Conservation (phyloP, 2,113 vertebrate genomes). For the Felis catus region DNA sequence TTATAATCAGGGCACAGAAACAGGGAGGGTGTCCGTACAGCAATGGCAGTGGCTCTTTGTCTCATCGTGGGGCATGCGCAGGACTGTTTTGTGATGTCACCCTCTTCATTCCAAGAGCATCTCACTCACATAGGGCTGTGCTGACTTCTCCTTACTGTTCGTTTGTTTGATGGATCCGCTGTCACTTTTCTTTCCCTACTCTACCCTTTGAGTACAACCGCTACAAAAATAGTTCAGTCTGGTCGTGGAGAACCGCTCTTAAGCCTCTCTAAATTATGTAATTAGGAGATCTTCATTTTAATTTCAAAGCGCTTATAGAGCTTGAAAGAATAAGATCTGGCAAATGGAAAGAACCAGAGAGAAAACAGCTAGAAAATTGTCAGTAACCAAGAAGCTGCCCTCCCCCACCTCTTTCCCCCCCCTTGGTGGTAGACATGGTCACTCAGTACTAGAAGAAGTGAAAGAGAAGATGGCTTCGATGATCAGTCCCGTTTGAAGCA, state of each 20-base stretch:
- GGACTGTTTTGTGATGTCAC: too few species aligned
- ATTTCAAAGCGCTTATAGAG: not conserved
- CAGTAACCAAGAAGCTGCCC: not conserved
- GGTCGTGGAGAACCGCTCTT: not conserved
- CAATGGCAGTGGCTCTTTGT: accelerated
- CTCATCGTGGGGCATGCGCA: accelerated
- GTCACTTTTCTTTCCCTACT: not conserved
- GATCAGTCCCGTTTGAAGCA: accelerated
- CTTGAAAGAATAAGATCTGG: not conserved
- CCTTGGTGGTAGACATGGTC: too few species aligned
- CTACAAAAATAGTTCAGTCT: not conserved
- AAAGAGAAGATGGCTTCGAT: not conserved
- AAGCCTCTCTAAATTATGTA: not conserved
- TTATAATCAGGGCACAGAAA: too few species aligned
- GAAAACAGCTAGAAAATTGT: not conserved
- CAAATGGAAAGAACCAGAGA: not conserved
- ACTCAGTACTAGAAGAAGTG: not conserved
- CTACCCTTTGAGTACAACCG: not conserved
- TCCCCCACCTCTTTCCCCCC: too few species aligned
- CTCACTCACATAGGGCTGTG: not conserved
- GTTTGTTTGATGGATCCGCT: not conserved
- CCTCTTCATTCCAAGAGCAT: not conserved
- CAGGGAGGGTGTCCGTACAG: accelerated
- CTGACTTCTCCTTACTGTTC: accelerated
- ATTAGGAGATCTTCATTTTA: not conserved